These are phyloP conservation scores for Plagiodera versicolora DNA, from an alignment of 2,888 invertebrate species.

Conservation along the genomic window DNA sequence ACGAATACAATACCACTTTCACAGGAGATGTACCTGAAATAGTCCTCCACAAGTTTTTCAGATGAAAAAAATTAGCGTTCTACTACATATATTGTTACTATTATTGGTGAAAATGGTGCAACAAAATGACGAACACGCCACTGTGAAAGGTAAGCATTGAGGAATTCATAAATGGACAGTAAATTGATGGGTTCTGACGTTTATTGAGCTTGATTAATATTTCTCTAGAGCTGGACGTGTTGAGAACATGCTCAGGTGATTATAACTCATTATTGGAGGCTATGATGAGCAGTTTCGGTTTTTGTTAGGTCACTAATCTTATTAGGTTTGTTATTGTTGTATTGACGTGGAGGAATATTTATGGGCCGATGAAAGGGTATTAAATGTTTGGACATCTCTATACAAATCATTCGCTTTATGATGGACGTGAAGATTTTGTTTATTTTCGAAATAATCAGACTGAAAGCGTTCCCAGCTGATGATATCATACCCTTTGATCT, in stretches of 20 bases:
- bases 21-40: too few relatives aligned
- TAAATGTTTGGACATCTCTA: constrained; percentile 14
- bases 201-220: constrained; percentile 34
- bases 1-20: too few relatives aligned
- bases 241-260: constrained; percentile 37
- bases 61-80: too few relatives aligned
- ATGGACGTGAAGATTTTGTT: background rate
- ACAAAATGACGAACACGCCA: too few relatives aligned
- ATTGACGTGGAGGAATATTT: constrained; percentile 24
- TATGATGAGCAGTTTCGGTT: constrained; percentile 30
- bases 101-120: too few relatives aligned
- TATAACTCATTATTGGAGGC: constrained; percentile 40
- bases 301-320: constrained; percentile 31
- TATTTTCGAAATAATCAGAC: background rate
- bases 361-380: constrained; percentile 11
- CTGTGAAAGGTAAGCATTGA: constrained; percentile 38
- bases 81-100: too few relatives aligned
- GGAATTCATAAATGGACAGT: constrained; percentile 51
- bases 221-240: constrained; percentile 41
- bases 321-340: constrained; percentile 29
- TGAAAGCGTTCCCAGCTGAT: background rate
- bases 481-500: background rate
- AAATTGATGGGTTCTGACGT: constrained; percentile 31
- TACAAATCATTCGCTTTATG: constrained; percentile 16
- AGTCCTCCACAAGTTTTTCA: too few relatives aligned